Evolutionary conservation across 2,888 invertebrate genomes (phyloP), one percentile per base, ranked within the genome.

Genomic region (Himalopsyche anomala): DNA sequence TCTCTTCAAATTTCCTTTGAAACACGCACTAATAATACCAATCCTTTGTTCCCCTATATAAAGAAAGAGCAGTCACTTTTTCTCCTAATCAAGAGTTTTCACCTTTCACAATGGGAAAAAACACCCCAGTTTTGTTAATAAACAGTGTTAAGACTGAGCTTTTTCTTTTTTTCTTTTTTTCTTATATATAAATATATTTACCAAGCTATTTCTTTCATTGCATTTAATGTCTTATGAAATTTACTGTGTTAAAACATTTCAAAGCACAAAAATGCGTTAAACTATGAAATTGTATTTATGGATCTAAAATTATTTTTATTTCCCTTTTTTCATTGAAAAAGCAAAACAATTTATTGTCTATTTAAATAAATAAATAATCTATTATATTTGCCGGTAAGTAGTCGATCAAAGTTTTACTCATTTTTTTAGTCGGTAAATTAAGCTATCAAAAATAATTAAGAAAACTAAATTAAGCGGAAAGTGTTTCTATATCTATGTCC

Each of bases 81-180:
- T 62, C 62, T 62, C 62, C 8, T 62, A 62, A 62, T 62, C 62
- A 62, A 62, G 62, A 62, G 62, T 62, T 62, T 62, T 62, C 62
- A 62, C 62, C 62, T 62, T 62, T 62, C 19, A 62, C 62, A 62
- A 62, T 62, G 62, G 51, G 19, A 62, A 19, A 62, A 62, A 62
- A 62, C 62, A 62, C 62, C 62, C 62, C 62, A 62, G 19, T 62
- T 62, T 28, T 28, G n/a, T 11, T 62, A 62, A 62, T 62, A 62
- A 62, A 62, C 62, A 62, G 62, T 62, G 62, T 62, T 19, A 62
- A 62, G 19, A 62, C 62, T 62, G 19, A 19, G 19, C 9, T 6
- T 19, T 15, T 15, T 19, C 19, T 19, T 2, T 11, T 62, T 62
- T 62, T 19, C 19, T 62, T 19, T 62, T 19, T n/a, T 62, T 19